A percentile compares a stretch with the other conserved stretches of the same genome.
Conservation (phyloP, 53 echinoderm and acorn worm species). For the Glandiceps talaboti region DNA sequence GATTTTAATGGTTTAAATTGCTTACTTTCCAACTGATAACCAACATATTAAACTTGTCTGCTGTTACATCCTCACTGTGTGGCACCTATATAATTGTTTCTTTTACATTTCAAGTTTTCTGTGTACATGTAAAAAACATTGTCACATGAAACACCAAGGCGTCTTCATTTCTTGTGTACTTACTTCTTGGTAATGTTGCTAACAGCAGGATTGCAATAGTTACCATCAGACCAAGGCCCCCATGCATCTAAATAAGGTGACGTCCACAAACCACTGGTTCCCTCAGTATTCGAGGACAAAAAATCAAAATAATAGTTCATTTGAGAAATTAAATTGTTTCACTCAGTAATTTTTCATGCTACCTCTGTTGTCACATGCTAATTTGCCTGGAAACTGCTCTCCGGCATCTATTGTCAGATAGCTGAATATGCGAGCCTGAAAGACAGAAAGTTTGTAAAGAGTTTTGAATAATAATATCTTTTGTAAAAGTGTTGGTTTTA, state of each 20-base stretch:
- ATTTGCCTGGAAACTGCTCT: slow-evolving; percentile 75
- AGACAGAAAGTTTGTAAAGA: too few species aligned
- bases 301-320: slow-evolving; percentile 95
- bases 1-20: too few species aligned
- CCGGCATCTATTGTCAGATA: slow-evolving; percentile 82
- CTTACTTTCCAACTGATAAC: too few species aligned
- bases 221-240: slow-evolving; percentile 91
- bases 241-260: slow-evolving; percentile 99
- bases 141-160: too few species aligned
- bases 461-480: too few species aligned
- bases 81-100: too few species aligned
- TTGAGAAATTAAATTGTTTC: slow-evolving; percentile 81
- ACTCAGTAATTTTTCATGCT: slow-evolving; percentile 51
- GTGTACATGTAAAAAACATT: too few species aligned
- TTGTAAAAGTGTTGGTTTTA: too few species aligned
- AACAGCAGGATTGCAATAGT: slow-evolving; percentile 81
- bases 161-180: too few species aligned
- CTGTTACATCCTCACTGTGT: too few species aligned
- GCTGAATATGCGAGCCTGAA: slow-evolving; percentile 89
- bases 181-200: slow-evolving; percentile 60
- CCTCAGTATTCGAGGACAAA: slow-evolving; percentile 56
- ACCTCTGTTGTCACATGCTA: slow-evolving; percentile 78
- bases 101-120: too few species aligned
- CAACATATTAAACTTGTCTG: too few species aligned
- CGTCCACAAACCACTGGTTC: slow-evolving; percentile 68